Percentiles rank a stretch among this genome's conserved stretches.
Evolutionary conservation across 2,797 vertebrate genomes (phyloP).

Genomic region (Meda fulgida): DNA sequence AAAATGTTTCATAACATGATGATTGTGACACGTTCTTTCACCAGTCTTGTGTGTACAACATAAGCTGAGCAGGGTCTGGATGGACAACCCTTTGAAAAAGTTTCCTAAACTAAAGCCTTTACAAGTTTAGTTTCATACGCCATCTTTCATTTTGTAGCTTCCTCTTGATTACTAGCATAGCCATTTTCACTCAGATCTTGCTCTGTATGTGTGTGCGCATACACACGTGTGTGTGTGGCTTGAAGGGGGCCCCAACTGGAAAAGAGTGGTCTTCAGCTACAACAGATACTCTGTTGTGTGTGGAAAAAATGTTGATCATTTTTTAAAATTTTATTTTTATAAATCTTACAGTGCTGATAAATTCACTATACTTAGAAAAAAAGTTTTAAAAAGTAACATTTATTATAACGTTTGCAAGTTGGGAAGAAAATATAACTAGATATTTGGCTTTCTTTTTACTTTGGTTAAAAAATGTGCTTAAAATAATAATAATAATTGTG

Average conservation of each 20-base stretch:
- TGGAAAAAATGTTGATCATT: too few relatives aligned
- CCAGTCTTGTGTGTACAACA: not conserved
- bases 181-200: not conserved
- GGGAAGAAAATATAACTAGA: too few relatives aligned
- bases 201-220: constrained; percentile 5
- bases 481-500: not conserved
- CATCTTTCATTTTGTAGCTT: constrained; percentile 20
- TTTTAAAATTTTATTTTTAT: not conserved
- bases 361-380: rapidly evolving
- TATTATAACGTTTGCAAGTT: not conserved
- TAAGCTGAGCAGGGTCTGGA: not conserved
- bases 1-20: not conserved
- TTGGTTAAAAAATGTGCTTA: not conserved
- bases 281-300: constrained; percentile 13
- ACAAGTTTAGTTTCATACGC: not conserved
- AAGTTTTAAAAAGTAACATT: too few relatives aligned
- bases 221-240: constrained; percentile 2
- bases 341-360: not conserved
- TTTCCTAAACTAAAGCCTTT: too few relatives aligned
- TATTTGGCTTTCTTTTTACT: not conserved
- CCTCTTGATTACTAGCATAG: constrained; percentile 22
- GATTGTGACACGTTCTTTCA: constrained; percentile 1
- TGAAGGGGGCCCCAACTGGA: constrained; percentile 39
- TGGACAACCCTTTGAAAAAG: not conserved
- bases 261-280: constrained; percentile 12